These are phyloP conservation scores for Poeciliopsis presidionis DNA, from an alignment of 2,797 vertebrate species.

Conservation along the genomic window DNA sequence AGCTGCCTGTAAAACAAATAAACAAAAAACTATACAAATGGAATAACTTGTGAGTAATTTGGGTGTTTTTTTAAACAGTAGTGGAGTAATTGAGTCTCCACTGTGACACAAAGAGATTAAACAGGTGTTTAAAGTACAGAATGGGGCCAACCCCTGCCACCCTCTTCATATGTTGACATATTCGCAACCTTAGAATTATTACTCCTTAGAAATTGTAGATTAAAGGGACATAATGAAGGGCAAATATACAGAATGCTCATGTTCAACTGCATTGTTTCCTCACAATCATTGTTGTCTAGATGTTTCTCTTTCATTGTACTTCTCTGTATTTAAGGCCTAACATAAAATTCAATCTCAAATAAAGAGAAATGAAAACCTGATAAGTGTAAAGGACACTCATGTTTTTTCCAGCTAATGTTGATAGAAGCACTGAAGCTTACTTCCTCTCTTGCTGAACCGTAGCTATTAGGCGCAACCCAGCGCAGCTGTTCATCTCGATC, in stretches of 20 bases:
- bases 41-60: background rate
- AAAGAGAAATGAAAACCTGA: background rate
- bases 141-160: background rate
- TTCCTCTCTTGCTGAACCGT: slow-evolving; percentile 93
- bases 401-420: background rate
- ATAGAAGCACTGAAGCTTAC: slow-evolving; percentile 63
- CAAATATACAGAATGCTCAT: background rate
- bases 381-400: background rate
- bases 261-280: background rate
- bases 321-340: background rate
- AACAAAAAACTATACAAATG: background rate
- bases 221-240: background rate
- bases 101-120: background rate
- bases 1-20: background rate
- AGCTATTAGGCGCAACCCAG: slow-evolving; percentile 96
- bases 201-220: background rate
- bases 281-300: background rate
- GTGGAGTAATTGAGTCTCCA: background rate
- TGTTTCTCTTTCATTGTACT: background rate
- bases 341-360: background rate
- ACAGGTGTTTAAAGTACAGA: background rate
- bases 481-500: slow-evolving; percentile 88
- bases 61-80: background rate
- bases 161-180: background rate
- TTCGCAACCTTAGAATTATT: background rate